A percentile compares a stretch with the other conserved stretches of the same genome.
These are phyloP conservation scores for Tipula vernalis DNA, from an alignment of 2,888 invertebrate species.

Conservation along the genomic window DNA sequence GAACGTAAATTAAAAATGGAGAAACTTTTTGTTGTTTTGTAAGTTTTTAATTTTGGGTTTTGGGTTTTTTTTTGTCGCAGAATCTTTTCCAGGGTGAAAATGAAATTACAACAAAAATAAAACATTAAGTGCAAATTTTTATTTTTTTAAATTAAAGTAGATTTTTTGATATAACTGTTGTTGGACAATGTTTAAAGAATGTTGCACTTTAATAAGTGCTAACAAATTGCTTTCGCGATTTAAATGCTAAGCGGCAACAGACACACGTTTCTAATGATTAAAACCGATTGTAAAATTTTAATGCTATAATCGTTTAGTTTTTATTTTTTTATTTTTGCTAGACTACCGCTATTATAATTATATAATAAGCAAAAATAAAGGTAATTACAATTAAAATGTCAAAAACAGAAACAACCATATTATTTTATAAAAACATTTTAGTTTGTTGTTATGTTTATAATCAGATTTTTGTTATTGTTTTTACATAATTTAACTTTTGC, in stretches of 20 bases:
- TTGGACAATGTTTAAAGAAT: background rate
- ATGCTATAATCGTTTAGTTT: too few species aligned
- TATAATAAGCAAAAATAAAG: background rate
- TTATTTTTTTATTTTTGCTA: background rate
- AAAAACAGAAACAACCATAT: background rate
- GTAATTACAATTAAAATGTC: background rate
- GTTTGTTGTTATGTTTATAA: background rate
- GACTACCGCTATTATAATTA: background rate
- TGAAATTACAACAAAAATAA: background rate
- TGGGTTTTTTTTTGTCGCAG: background rate
- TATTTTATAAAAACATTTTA: background rate
- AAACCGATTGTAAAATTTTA: too few species aligned
- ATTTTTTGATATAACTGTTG: background rate
- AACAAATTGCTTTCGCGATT: too few species aligned
- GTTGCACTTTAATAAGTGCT: too few species aligned
- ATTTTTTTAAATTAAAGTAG: background rate
- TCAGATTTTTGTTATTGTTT: background rate
- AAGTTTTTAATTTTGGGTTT: background rate
- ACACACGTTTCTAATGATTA: too few species aligned
- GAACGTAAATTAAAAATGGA: background rate
- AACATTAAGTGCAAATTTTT: background rate
- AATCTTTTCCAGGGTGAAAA: background rate
- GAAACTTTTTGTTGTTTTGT: background rate
- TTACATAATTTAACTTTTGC: background rate
- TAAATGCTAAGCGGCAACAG: too few species aligned